phyloP scores from a whole-genome alignment of 1,140 invertebrate species.

The Ruditapes philippinarum region DNA sequence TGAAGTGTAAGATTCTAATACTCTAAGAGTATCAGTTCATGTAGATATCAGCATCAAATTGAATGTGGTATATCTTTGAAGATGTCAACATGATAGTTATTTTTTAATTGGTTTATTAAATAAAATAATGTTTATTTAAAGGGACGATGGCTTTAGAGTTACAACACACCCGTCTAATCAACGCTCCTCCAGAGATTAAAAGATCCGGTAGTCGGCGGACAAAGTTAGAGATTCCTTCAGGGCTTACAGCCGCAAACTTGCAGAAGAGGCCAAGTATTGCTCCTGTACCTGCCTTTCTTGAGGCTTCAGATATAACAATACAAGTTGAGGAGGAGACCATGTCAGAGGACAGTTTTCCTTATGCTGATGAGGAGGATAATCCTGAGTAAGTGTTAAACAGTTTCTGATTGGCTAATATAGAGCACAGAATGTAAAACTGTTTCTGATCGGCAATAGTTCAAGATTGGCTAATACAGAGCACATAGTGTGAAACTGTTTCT shows the following conservation, averaged over 20 bases:
- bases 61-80: too few relatives aligned
- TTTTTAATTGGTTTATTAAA: neutral
- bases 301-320: conserved; percentile 80
- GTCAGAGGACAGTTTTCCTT: conserved; percentile 70
- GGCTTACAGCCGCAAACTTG: conserved; percentile 78
- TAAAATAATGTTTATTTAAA: conserved; percentile 56
- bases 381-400: conserved; percentile 69
- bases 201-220: conserved; percentile 66
- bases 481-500: too few relatives aligned
- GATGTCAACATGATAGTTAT: too few relatives aligned
- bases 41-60: too few relatives aligned
- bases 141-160: conserved; percentile 84
- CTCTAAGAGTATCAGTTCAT: too few relatives aligned
- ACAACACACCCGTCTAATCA: conserved; percentile 77
- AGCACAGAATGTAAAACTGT: too few relatives aligned
- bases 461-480: too few relatives aligned
- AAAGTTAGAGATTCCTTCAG: conserved; percentile 80
- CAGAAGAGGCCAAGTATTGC: conserved; percentile 86
- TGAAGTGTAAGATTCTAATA: too few relatives aligned
- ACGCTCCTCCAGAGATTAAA: conserved; percentile 13
- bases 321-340: conserved; percentile 67
- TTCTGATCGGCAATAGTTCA: too few relatives aligned
- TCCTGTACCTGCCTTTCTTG: conserved; percentile 87
- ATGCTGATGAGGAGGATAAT: conserved; percentile 71
- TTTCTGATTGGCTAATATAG: too few relatives aligned